Evolutionary conservation across 2,797 vertebrate species (phyloP).

Genomic region (Enteromius afrohamiltoni): DNA sequence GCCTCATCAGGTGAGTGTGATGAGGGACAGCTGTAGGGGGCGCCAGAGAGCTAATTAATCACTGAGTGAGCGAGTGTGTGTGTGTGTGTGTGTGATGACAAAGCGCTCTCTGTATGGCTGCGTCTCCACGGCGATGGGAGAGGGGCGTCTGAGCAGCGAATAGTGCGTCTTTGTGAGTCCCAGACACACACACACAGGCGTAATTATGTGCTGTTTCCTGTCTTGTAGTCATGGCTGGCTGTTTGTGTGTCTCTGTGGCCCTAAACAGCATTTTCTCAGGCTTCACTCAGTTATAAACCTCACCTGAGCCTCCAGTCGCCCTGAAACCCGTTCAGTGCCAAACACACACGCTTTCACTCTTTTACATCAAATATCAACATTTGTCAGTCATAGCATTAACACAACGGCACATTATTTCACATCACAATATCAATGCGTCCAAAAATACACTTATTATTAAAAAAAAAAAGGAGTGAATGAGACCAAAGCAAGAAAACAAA

Average conservation of each 20-base stretch:
- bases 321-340: not conserved
- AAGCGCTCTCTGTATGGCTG: constrained; percentile 44
- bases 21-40: constrained; percentile 54
- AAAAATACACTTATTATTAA: not conserved
- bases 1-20: not conserved
- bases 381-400: not conserved
- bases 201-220: constrained; percentile 59
- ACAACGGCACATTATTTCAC: not conserved
- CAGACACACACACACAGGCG: constrained; percentile 37
- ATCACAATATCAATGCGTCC: not conserved
- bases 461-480: not conserved
- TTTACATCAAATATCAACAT: not conserved
- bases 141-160: constrained; percentile 43
- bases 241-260: constrained; percentile 41
- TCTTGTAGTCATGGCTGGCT: constrained; percentile 55
- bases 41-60: constrained; percentile 6
- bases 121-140: constrained; percentile 49
- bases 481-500: not conserved
- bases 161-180: constrained; percentile 56
- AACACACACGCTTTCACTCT: not conserved
- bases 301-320: constrained; percentile 17
- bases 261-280: constrained; percentile 31
- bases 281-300: not conserved
- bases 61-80: not conserved
- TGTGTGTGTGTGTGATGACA: constrained; percentile 43